A percentile compares a stretch with the other conserved stretches of the same genome.
Evolutionary conservation across 2,888 invertebrate genomes (phyloP).

Genomic region (Schrankia costaestrigalis): DNA sequence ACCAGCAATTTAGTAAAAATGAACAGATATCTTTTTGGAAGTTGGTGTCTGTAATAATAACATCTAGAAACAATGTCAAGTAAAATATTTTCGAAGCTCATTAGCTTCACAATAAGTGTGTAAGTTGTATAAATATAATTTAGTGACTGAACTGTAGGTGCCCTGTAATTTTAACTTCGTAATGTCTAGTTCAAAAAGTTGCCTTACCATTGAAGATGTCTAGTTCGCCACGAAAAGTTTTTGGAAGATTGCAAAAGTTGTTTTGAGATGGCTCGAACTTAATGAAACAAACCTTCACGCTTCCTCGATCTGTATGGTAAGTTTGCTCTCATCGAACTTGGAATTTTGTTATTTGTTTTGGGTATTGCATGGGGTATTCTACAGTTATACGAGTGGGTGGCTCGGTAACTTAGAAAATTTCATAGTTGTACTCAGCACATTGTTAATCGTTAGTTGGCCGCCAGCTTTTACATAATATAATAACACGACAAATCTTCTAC

Average conservation of each 20-base stretch:
- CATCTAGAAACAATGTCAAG: no score
- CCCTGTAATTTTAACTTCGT: slow-evolving; percentile 14
- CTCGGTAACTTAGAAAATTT: slow-evolving; percentile 16
- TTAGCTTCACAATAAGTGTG: no score
- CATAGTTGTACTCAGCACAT: slow-evolving; percentile 26
- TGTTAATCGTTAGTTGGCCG: slow-evolving; percentile 31
- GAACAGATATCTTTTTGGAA: no score
- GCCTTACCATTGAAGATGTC: slow-evolving; percentile 22
- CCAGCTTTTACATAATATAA: slow-evolving; percentile 23
- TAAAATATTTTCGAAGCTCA: no score
- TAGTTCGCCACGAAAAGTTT: slow-evolving; percentile 38
- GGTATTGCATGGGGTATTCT: slow-evolving; percentile 51
- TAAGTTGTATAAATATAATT: no score
- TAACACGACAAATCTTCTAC: slow-evolving; percentile 23
- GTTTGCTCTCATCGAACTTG: slow-evolving; percentile 46
- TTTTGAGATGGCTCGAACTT: slow-evolving; percentile 32
- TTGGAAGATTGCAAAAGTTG: slow-evolving; percentile 44
- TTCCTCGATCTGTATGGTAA: slow-evolving; percentile 46
- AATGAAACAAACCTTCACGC: slow-evolving; percentile 29
- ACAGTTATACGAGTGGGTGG: slow-evolving; percentile 22
- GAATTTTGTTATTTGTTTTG: slow-evolving; percentile 44
- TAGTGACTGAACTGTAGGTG: no score
- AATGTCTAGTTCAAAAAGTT: slow-evolving; percentile 17
- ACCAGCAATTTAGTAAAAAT: no score
- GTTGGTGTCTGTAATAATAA: no score